Base-by-base conservation (phyloP, 2,888 invertebrate species). In the Nycteola revayana region DNA sequence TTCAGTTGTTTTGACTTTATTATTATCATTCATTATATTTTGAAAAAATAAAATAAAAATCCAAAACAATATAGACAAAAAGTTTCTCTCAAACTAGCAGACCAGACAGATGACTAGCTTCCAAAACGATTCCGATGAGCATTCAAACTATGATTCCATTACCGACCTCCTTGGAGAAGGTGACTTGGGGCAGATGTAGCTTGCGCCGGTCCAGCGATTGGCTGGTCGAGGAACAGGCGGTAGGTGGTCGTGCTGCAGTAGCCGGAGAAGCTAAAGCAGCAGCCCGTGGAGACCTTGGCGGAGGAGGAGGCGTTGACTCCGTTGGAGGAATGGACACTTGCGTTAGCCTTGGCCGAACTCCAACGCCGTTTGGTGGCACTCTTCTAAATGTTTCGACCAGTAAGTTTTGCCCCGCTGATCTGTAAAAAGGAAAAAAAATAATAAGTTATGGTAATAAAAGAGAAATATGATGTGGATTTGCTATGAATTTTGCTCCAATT, bases 151-250 rank as follows among this genome's bases (percentile, higher is more conserved):
- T 92, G 63, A 96, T 94, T 45, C 95, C 95, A 63, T 92, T 94
- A 94, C 96, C 95, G 92, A 96, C 96, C 96, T 96, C 96, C 78
- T 94, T 94, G 72, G 93, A 95, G 86, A 96, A 96, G 32, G 96
- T 94, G 73, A 96, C 95, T 89, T 94, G 94, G 9, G 94, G 94
- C 61, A 94, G 84, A 60, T 94, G 91, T 10, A 94, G 88, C 63
- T 93, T 92, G 75, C 93, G 90, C 62, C 92, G 77, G 65, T 92
- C 92, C 9, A 90, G 67, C 1, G 87, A 87, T 54, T 91, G 88
- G 47, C 93, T 91, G 42, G 93, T 92, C 2, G 90, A 90, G 8
- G 94, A 94, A 65, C 94, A 94, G 14, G 93, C 93, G 0, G 93
- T 94, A 5, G 93, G 93, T 1, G 94, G 92, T 9, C 93, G 80